Conservation (phyloP, 2,113 vertebrate genomes). For the Junco hyemalis region DNA sequence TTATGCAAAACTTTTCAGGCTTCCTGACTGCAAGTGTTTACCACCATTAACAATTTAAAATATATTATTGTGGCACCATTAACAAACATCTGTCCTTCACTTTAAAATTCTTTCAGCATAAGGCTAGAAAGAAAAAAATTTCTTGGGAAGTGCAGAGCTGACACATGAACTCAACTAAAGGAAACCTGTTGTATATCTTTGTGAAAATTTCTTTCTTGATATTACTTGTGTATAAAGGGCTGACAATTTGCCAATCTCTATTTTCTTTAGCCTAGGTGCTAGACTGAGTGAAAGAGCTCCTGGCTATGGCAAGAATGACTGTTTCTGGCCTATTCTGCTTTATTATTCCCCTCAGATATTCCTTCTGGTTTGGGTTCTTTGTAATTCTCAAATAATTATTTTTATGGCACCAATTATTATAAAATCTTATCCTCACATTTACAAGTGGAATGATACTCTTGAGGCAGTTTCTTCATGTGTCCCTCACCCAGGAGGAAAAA, state of each 20-base stretch:
- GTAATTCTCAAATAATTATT: constrained; percentile 8
- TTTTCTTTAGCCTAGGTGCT: not conserved
- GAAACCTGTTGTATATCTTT: not conserved
- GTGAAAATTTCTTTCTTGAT: not conserved
- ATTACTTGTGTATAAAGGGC: not conserved
- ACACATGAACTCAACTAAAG: not conserved
- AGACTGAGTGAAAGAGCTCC: not conserved
- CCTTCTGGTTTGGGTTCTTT: not conserved
- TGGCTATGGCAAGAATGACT: not conserved
- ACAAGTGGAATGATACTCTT: not conserved
- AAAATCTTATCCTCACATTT: not conserved
- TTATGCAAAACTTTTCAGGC: not conserved
- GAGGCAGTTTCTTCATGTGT: not conserved
- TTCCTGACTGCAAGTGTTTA: not conserved
- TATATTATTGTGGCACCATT: not conserved
- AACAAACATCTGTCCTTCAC: not conserved
- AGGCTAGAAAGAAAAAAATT: not conserved
- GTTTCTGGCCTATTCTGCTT: not conserved
- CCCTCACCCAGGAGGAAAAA: not conserved
- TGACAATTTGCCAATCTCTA: not conserved
- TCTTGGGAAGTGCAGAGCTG: not conserved
- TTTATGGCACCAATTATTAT: not conserved
- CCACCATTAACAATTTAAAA: not conserved
- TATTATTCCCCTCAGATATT: not conserved
- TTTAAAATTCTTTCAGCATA: not conserved